Percentiles rank a stretch among this genome's conserved stretches.
These are phyloP conservation scores for Phylloscopus trochiloides DNA, from an alignment of 2,113 vertebrate species.

Conservation along the genomic window DNA sequence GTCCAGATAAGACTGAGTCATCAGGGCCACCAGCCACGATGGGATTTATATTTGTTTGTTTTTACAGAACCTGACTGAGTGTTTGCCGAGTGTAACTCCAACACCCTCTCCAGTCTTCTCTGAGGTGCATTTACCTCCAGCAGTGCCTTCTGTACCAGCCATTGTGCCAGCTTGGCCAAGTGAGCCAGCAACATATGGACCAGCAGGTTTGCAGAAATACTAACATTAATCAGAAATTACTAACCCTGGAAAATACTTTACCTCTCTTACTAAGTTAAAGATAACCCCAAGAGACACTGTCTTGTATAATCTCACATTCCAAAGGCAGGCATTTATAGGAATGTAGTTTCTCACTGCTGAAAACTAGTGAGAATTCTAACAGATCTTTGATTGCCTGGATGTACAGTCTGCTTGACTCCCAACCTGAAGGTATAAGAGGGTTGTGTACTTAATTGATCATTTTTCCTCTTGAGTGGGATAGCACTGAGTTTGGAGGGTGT, in stretches of 20 bases:
- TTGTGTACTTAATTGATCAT: fast-evolving
- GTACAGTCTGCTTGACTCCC: neutral
- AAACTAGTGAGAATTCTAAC: neutral
- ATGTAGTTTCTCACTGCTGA: neutral
- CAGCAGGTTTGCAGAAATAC: slow-evolving; percentile 72
- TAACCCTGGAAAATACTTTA: neutral
- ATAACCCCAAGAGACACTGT: neutral
- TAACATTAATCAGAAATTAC: neutral
- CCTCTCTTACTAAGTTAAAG: neutral
- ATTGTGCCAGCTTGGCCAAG: slow-evolving; percentile 77
- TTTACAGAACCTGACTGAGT: slow-evolving; percentile 67
- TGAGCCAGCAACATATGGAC: slow-evolving; percentile 75
- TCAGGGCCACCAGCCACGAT: neutral
- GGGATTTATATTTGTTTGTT: neutral
- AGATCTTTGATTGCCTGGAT: neutral
- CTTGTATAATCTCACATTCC: neutral
- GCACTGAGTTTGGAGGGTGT: neutral
- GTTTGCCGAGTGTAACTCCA: slow-evolving; percentile 56
- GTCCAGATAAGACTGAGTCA: neutral
- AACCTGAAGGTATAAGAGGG: neutral
- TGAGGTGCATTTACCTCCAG: slow-evolving; percentile 77
- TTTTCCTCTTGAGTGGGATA: neutral
- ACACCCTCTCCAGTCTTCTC: slow-evolving; percentile 71
- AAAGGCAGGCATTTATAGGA: neutral
- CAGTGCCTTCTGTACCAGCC: slow-evolving; percentile 82